A percentile compares a stretch with the other conserved stretches of the same genome.
These are phyloP conservation scores for Tipula helvola DNA, from an alignment of 2,888 invertebrate species.

Conservation along the genomic window DNA sequence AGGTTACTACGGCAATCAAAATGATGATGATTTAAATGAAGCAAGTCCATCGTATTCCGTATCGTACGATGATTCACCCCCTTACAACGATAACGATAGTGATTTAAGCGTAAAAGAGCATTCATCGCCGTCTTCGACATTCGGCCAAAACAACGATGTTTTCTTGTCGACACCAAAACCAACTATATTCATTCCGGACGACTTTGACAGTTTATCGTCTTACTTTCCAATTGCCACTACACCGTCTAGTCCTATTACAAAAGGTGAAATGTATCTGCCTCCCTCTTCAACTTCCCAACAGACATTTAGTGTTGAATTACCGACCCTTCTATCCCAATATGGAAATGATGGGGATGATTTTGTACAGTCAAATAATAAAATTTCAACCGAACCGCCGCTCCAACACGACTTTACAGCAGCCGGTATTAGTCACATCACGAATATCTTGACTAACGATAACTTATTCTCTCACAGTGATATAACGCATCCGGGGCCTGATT, in stretches of 20 bases:
- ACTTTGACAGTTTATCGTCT: slow-evolving; percentile 15
- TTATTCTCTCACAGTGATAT: slow-evolving; percentile 45
- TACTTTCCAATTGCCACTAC: slow-evolving; percentile 17
- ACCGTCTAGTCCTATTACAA: neutral
- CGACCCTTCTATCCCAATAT: slow-evolving; percentile 24
- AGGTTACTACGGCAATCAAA: slow-evolving; percentile 16
- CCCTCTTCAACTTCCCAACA: neutral
- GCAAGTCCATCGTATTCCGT: neutral
- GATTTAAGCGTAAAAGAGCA: neutral
- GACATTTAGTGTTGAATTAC: slow-evolving; percentile 26
- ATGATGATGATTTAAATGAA: slow-evolving; percentile 16
- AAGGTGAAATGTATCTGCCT: slow-evolving; percentile 9
- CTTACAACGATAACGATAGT: slow-evolving; percentile 13
- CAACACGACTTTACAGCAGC: slow-evolving; percentile 41
- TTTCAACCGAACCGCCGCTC: neutral
- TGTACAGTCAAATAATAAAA: slow-evolving; percentile 5
- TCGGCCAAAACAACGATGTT: neutral
- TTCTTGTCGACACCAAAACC: neutral
- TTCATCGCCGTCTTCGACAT: neutral
- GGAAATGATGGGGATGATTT: neutral
- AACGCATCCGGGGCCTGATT: slow-evolving; percentile 48
- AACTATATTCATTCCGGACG: slow-evolving; percentile 18
- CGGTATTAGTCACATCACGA: slow-evolving; percentile 44
- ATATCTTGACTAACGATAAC: slow-evolving; percentile 37
- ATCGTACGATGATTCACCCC: neutral